Evolutionary conservation across 92 coral and sea anemone genomes (phyloP).

Genomic region (Porites divaricata): DNA sequence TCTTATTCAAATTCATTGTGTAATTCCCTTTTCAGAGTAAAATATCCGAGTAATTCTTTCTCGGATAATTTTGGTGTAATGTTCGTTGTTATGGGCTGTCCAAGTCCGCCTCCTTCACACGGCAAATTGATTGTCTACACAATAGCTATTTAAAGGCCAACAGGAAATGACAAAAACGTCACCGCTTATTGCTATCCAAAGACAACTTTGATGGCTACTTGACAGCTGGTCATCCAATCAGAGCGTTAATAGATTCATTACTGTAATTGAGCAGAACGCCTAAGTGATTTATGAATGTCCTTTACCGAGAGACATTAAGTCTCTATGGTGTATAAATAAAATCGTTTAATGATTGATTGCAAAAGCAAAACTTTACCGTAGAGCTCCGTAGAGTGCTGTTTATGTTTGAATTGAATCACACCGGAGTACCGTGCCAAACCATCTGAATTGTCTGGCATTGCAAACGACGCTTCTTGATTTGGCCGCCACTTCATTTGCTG

Average conservation of each 20-base stretch:
- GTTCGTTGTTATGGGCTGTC: slow-evolving; percentile 78
- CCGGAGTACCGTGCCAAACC: slow-evolving; percentile 30
- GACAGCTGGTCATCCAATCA: slow-evolving; percentile 87
- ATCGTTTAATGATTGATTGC: slow-evolving; percentile 87
- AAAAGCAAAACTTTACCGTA: slow-evolving; percentile 63
- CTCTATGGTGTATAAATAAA: slow-evolving; percentile 89
- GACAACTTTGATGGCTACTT: slow-evolving; percentile 66
- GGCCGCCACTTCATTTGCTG: slow-evolving; percentile 44
- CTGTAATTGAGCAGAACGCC: slow-evolving; percentile 85
- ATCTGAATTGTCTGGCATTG: slow-evolving; percentile 11
- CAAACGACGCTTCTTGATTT: slow-evolving; percentile 1
- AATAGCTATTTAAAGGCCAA: slow-evolving; percentile 77
- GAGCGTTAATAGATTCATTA: slow-evolving; percentile 69
- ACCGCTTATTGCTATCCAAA: slow-evolving; percentile 62
- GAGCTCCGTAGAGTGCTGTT: slow-evolving; percentile 23
- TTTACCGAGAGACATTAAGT: slow-evolving; percentile 79
- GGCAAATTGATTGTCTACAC: slow-evolving; percentile 77
- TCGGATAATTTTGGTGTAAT: slow-evolving; percentile 83
- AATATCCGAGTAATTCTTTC: slow-evolving; percentile 86
- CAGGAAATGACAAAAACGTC: slow-evolving; percentile 86
- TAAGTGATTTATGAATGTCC: slow-evolving; percentile 90
- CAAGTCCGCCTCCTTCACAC: slow-evolving; percentile 87
- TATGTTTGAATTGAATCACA: slow-evolving; percentile 33
- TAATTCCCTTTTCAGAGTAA: slow-evolving; percentile 60
- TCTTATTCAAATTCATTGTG: slow-evolving; percentile 71